Percentiles rank a stretch among this genome's conserved stretches.
These are phyloP conservation scores for Nomada fucata DNA, from an alignment of 2,888 invertebrate genomes.

Conservation along the genomic window DNA sequence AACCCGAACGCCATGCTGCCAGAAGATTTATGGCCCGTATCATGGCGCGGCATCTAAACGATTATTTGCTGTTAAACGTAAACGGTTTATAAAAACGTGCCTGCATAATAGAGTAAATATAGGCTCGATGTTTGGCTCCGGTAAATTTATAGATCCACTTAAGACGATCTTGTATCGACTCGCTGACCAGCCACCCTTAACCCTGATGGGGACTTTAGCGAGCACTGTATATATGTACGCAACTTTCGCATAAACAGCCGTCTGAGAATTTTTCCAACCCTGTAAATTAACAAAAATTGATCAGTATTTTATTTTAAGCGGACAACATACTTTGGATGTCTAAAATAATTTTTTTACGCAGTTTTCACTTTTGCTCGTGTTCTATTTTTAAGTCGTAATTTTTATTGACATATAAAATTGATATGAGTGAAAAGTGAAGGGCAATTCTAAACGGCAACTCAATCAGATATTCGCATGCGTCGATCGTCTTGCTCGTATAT, in stretches of 20 bases:
- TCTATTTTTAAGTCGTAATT: background rate
- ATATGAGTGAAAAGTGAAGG: conserved; percentile 1
- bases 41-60: conserved; percentile 83
- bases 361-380: too few species aligned
- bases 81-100: conserved; percentile 80
- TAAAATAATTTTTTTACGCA: too few species aligned
- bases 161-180: conserved; percentile 64
- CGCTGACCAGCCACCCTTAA: conserved; percentile 72
- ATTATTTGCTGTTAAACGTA: conserved; percentile 83
- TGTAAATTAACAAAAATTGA: too few species aligned
- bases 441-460: conserved; percentile 3
- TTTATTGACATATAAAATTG: background rate
- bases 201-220: conserved; percentile 38
- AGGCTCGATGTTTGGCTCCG: conserved; percentile 77
- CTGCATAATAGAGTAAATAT: conserved; percentile 84
- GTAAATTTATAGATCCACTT: conserved; percentile 83
- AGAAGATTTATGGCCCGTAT: conserved; percentile 81
- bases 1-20: conserved; percentile 69
- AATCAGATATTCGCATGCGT: conserved; percentile 37
- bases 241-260: background rate
- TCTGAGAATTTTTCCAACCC: background rate
- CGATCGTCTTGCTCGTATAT: conserved; percentile 77
- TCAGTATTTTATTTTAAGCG: too few species aligned
- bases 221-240: too few species aligned
- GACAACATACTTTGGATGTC: too few species aligned